phyloP scores from a whole-genome alignment of 2,888 invertebrate species.

The Heteromyza rotundicornis region DNA sequence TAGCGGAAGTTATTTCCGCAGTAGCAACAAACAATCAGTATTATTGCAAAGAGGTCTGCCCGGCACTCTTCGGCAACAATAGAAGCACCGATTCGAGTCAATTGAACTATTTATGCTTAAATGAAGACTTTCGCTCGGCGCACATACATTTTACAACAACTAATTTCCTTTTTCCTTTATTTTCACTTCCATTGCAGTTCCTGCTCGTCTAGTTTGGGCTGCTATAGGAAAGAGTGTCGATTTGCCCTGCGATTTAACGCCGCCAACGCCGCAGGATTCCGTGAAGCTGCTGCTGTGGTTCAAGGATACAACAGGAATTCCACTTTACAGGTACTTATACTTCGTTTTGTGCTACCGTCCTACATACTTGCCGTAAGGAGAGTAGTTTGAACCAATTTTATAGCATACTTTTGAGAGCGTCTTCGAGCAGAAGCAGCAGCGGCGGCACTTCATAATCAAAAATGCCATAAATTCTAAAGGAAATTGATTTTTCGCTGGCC shows the following conservation, averaged over 20 bases:
- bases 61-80: no score
- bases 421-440: no score
- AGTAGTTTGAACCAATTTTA: no score
- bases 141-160: neutral
- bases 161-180: neutral
- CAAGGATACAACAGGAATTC: constrained; percentile 83
- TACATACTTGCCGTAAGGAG: no score
- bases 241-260: constrained; percentile 83
- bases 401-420: neutral
- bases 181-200: constrained; percentile 68
- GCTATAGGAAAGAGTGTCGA: constrained; percentile 77
- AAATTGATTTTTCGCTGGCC: constrained; percentile 19
- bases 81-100: no score
- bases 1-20: neutral
- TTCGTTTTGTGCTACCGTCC: no score
- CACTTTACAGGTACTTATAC: constrained; percentile 80
- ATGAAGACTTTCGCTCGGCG: no score
- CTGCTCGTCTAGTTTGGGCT: constrained; percentile 75
- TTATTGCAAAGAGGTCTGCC: no score
- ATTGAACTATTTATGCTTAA: no score
- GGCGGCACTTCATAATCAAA: no score
- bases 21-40: neutral
- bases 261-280: constrained; percentile 72
- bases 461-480: constrained; percentile 2
- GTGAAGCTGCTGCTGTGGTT: constrained; percentile 90